Base-by-base conservation (phyloP, 64 coral and sea anemone species). In the Porites australiensis region DNA sequence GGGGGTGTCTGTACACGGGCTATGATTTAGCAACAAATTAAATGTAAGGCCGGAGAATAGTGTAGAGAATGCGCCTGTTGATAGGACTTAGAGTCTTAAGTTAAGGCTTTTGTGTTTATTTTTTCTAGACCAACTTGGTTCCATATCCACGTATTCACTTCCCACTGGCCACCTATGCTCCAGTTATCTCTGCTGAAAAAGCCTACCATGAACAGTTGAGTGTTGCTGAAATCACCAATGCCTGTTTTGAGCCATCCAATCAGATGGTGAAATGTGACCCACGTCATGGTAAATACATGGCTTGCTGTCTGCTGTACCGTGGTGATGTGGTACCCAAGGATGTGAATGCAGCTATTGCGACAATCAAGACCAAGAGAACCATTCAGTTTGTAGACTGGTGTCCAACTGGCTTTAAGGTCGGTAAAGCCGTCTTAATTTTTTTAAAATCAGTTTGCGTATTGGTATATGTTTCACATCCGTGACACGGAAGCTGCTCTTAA, bases 301-400 rank as follows among this genome's bases (percentile, higher is more conserved):
- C 77, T 44, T 80, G 77, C 77, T 80, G 77, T 80, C 22, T 80
- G 53, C 7, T 80, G 23, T 80, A 13, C 13, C 77, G 77, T 61
- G 77, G 77, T 61, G 77, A 80, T 62, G 77, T 80, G 21, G 77
- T 80, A 44, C 77, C 77, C 2, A 80, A 80, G 54, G 77, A 80
- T 80, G 77, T 80, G 77, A 80, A 80, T 80, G 77, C 77, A 62
- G 77, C 77, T 6, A 80, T 80, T 61, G 77, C 77, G 6, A 44
- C 77, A 62, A 80, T 80, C 77, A 80, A 80, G 77, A 80, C 77
- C 54, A 80, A 80, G 77, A 59, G 77, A 61, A 80, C 77, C 77
- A 80, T 80, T 80, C 77, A 80, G 55, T 80, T 80, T 80, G 77
- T 80, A 5, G 77, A 80, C 77, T 80, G 77, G 77, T 80, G 77